Base-by-base conservation (phyloP, 2,888 invertebrate species). In the Diachrysia chrysitis region DNA sequence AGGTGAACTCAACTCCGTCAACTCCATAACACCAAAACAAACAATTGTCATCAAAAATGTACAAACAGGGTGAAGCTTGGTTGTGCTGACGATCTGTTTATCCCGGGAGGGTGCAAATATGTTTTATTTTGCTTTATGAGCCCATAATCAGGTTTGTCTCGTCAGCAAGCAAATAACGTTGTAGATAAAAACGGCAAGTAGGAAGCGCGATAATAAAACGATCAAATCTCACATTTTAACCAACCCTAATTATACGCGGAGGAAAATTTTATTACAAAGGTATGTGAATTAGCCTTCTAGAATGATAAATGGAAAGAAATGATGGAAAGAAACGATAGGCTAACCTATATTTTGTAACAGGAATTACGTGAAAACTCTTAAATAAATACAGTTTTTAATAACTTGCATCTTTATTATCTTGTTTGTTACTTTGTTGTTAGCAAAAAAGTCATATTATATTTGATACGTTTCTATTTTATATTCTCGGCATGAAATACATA, bases 81-180 rank as follows among this genome's bases (percentile, higher is more conserved):
- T 51, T 21, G 12, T 21, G 48, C 48, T 51, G 48, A 51, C 3
- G n/a, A 14, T 48, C 48, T 21, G 48, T 21, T 19, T 12, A 51
- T 10, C 19, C n/a, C 19, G 10, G 48, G 48, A 10, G 19, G 48
- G 48, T 19, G 48, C 19, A 51, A 51, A 51, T 19, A 51, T 51
- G 19, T 51, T 51, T 51, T 21, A 51, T 51, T 51, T 51, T 12
- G 21, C 48, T 51, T 51, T 51, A 51, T 19, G 48, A 51, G 48
- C 17, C 21, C 19, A 21, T 19, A 51, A 51, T 51, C 10, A 51
- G 48, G 48, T 51, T 42, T 51, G 48, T 14, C 21, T 51, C 19
- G 21, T 51, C 48, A 51, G 48, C 48, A 6, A 12, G 21, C 19
- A 21, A 51, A 51, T 21, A 21, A 51, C 21, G 19, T 12, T 21